Evolutionary conservation across 2,888 invertebrate species (phyloP).

Genomic region (Malthinus seriepunctatus): DNA sequence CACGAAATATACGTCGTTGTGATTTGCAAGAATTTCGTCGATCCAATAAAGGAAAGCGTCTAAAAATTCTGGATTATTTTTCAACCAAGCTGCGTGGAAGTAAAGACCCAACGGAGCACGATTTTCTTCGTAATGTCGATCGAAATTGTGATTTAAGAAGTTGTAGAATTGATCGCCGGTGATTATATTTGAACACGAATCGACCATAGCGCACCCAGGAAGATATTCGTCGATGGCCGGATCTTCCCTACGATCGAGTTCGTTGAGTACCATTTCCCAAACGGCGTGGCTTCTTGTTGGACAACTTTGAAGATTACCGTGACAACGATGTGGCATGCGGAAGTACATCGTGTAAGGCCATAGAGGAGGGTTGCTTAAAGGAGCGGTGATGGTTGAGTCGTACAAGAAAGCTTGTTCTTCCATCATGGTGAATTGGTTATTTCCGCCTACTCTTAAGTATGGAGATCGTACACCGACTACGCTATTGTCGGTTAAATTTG

Average conservation of each 20-base stretch:
- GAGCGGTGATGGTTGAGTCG: conserved; percentile 93
- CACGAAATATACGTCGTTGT: conserved; percentile 91
- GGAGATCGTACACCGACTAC: conserved; percentile 91
- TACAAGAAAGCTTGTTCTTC: conserved; percentile 93
- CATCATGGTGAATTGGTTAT: conserved; percentile 98
- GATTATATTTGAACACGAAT: conserved; percentile 91
- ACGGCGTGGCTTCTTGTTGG: conserved; percentile 91
- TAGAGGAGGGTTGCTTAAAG: conserved; percentile 86
- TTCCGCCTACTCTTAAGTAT: conserved; percentile 89
- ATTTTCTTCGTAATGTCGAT: conserved; percentile 89
- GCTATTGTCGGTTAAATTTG: conserved; percentile 88
- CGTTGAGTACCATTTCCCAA: conserved; percentile 97
- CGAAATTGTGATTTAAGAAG: conserved; percentile 92
- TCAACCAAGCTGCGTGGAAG: conserved; percentile 93
- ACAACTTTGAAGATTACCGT: conserved; percentile 89
- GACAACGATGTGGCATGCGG: conserved; percentile 93
- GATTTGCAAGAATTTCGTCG: conserved; percentile 81
- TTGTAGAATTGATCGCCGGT: conserved; percentile 93
- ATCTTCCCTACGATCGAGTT: conserved; percentile 88
- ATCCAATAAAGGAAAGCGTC: conserved; percentile 94
- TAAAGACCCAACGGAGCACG: conserved; percentile 87
- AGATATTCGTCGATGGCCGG: conserved; percentile 87
- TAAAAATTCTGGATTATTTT: conserved; percentile 89
- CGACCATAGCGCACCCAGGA: conserved; percentile 92
- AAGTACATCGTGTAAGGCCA: conserved; percentile 99